Evolutionary conservation across 2,113 vertebrate species (phyloP).

Genomic region (Helogale parvula): DNA sequence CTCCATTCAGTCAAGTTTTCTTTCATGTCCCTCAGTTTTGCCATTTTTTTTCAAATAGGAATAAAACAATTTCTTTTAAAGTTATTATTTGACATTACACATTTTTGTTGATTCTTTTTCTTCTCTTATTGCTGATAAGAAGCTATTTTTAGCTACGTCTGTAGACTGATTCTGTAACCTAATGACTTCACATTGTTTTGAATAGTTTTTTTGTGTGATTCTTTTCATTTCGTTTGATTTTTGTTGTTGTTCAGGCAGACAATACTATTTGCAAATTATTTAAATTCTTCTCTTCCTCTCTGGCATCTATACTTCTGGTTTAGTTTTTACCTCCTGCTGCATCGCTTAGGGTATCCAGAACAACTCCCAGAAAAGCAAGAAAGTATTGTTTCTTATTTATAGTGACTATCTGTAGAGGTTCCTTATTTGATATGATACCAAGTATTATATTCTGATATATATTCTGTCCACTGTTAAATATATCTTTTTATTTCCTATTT

Average conservation of each 20-base stretch:
- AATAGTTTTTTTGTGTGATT: not conserved
- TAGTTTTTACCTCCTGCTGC: not conserved
- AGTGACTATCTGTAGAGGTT: not conserved
- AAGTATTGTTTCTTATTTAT: not conserved
- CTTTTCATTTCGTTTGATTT: not conserved
- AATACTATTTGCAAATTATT: conserved; percentile 13
- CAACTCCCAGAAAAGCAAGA: conserved; percentile 27
- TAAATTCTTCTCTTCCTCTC: not conserved
- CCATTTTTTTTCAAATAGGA: conserved; percentile 17
- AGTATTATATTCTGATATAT: not conserved
- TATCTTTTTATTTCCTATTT: not conserved
- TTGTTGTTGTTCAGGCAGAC: not conserved
- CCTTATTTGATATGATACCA: not conserved
- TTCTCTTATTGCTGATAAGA: conserved; percentile 34
- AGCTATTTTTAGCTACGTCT: not conserved
- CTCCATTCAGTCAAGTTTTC: not conserved
- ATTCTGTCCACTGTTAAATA: not conserved
- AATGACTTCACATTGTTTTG: not conserved
- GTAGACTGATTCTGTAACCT: not conserved
- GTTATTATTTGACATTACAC: not conserved
- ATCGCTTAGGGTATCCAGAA: not conserved
- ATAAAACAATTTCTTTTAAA: not conserved
- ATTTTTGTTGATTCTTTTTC: not conserved
- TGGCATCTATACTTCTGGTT: not conserved
- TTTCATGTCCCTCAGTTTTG: conserved; percentile 4